phyloP scores from a whole-genome alignment of 2,888 invertebrate genomes.

The Mythimna impura region DNA sequence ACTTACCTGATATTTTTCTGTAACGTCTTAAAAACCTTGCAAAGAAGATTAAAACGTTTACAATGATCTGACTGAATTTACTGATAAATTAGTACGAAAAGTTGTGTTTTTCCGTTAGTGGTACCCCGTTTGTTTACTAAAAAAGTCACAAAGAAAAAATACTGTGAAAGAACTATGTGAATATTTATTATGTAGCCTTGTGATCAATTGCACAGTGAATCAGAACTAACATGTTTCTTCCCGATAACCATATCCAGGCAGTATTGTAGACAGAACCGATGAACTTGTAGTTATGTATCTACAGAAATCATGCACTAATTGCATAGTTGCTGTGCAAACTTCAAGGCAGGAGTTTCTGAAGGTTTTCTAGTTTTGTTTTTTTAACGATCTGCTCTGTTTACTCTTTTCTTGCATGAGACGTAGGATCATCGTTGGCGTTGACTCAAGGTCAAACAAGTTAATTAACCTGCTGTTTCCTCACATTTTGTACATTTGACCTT shows the following conservation, averaged over 20 bases:
- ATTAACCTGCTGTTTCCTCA: no score
- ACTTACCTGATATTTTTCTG: not conserved
- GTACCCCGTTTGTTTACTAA: no score
- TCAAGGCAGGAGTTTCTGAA: not conserved
- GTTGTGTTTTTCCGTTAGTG: no score
- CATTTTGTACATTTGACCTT: no score
- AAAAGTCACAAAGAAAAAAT: not conserved
- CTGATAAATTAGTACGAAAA: no score
- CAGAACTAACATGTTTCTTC: slow-evolving; percentile 23
- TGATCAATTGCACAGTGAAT: slow-evolving; percentile 8
- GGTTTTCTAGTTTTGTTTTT: slow-evolving; percentile 6
- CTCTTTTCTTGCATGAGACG: no score
- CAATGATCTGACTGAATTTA: no score
- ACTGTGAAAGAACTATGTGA: not conserved
- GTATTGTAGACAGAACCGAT: slow-evolving; percentile 30
- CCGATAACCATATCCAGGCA: slow-evolving; percentile 27
- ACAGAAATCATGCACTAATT: slow-evolving; percentile 48
- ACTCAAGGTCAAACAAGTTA: no score
- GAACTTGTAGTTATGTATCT: slow-evolving; percentile 19
- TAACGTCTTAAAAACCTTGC: not conserved
- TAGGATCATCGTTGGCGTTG: no score
- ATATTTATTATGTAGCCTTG: not conserved
- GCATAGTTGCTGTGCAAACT: slow-evolving; percentile 30
- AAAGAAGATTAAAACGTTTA: no score
- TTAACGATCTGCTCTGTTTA: no score